Evolutionary conservation across 2,888 invertebrate species (phyloP).

Genomic region (Lacanobia wlatinum): DNA sequence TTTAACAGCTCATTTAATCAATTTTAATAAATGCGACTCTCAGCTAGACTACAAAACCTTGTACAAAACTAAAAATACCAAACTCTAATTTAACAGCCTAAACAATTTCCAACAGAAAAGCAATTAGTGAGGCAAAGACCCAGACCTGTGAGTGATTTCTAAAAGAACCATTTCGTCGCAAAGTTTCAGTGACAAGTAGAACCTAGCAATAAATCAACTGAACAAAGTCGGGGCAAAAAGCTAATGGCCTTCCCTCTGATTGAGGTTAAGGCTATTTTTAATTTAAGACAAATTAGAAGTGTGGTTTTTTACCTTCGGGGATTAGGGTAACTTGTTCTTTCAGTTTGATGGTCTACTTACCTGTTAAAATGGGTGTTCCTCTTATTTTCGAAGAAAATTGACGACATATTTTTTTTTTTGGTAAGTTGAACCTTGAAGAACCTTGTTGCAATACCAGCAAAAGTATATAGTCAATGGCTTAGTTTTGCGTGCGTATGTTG

Average conservation of each 20-base stretch:
- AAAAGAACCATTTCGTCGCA: slow-evolving; percentile 46
- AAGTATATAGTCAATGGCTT: too few relatives aligned
- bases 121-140: slow-evolving; percentile 46
- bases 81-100: not conserved
- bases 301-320: slow-evolving; percentile 18
- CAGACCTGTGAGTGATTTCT: slow-evolving; percentile 52
- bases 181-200: slow-evolving; percentile 50
- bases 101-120: slow-evolving; percentile 35
- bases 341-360: not conserved
- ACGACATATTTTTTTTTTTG: too few relatives aligned
- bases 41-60: not conserved
- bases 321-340: slow-evolving; percentile 1
- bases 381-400: too few relatives aligned
- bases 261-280: slow-evolving; percentile 61
- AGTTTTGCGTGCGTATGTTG: too few relatives aligned
- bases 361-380: too few relatives aligned
- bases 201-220: slow-evolving; percentile 63
- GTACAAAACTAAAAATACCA: slow-evolving; percentile 1
- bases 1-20: too few relatives aligned
- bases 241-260: slow-evolving; percentile 61
- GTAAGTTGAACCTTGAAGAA: too few relatives aligned
- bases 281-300: slow-evolving; percentile 46
- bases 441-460: too few relatives aligned
- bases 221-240: slow-evolving; percentile 60
- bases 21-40: too few relatives aligned